phyloP scores from a whole-genome alignment of 64 coral and sea anemone genomes.

The Montipora capricornis region DNA sequence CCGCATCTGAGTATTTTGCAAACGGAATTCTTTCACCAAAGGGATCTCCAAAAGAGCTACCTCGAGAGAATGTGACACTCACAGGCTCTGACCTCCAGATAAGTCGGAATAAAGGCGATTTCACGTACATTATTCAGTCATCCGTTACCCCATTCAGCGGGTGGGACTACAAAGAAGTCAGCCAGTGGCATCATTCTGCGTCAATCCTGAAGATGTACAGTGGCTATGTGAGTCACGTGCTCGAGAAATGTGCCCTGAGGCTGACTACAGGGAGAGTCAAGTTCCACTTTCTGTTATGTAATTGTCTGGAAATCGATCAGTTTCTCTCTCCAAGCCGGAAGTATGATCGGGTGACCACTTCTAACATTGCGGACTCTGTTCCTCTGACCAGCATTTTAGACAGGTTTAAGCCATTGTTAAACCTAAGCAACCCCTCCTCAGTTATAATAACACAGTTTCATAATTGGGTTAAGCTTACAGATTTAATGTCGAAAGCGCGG shows the following conservation, averaged over 20 bases:
- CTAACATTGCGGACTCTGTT: slow-evolving; percentile 44
- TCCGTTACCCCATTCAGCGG: slow-evolving; percentile 6
- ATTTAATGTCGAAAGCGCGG: neutral
- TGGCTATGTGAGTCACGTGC: slow-evolving; percentile 38
- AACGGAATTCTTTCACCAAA: slow-evolving; percentile 40
- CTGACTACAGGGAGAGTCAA: slow-evolving; percentile 17
- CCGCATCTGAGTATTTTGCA: slow-evolving; percentile 36
- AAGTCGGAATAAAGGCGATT: neutral
- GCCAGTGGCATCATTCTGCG: neutral
- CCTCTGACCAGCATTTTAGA: neutral
- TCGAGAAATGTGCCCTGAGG: slow-evolving; percentile 30
- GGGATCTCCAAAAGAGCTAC: neutral
- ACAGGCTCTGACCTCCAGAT: slow-evolving; percentile 30
- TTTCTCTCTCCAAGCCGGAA: neutral
- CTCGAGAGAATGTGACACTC: slow-evolving; percentile 53
- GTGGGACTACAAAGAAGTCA: slow-evolving; percentile 61
- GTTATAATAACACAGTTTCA: slow-evolving; percentile 41
- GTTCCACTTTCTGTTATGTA: slow-evolving; percentile 52
- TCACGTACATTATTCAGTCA: slow-evolving; percentile 28
- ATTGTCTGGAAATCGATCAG: neutral
- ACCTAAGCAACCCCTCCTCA: slow-evolving; percentile 37
- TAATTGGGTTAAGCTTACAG: slow-evolving; percentile 14
- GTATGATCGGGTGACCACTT: neutral
- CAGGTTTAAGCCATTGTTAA: slow-evolving; percentile 18
- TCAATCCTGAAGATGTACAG: slow-evolving; percentile 52